Conservation (phyloP, 1,140 invertebrate species). For the Nomia melanderi region DNA sequence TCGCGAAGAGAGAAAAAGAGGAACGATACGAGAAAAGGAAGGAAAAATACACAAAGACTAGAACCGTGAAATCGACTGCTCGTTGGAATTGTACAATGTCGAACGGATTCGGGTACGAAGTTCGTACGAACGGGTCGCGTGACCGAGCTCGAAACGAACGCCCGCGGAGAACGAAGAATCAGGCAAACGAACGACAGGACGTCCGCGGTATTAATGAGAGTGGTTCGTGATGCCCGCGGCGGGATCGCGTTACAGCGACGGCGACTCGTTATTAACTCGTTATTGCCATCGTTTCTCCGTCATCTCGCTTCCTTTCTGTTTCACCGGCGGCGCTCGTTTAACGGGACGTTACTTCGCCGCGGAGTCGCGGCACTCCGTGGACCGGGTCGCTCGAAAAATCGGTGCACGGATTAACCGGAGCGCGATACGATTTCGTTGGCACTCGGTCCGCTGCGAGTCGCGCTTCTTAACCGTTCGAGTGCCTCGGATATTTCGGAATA, state of each 20-base stretch:
- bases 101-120: conserved; percentile 4
- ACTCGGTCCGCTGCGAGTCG: not conserved
- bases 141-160: conserved; percentile 23
- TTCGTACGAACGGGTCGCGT: conserved; percentile 27
- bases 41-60: conserved; percentile 24
- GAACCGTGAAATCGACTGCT: conserved; percentile 10
- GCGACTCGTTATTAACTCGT: conserved; percentile 16
- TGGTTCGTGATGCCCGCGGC: conserved; percentile 10
- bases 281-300: conserved; percentile 10
- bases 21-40: not conserved
- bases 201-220: conserved; percentile 26
- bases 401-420: conserved; percentile 7
- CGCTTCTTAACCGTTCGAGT: not conserved
- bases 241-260: conserved; percentile 15
- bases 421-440: conserved; percentile 34
- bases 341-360: not conserved
- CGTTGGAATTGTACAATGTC: conserved; percentile 3
- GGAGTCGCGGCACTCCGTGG: not conserved
- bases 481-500: too few relatives aligned
- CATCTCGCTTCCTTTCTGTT: not conserved
- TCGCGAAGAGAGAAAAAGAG: too few relatives aligned
- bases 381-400: not conserved
- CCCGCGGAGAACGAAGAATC: not conserved
- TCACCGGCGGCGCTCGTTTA: not conserved
- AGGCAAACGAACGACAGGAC: not conserved